Evolutionary conservation across 2,113 vertebrate species (phyloP), one percentile per base, ranked within the genome.

Genomic region (Oryzias woworae): DNA sequence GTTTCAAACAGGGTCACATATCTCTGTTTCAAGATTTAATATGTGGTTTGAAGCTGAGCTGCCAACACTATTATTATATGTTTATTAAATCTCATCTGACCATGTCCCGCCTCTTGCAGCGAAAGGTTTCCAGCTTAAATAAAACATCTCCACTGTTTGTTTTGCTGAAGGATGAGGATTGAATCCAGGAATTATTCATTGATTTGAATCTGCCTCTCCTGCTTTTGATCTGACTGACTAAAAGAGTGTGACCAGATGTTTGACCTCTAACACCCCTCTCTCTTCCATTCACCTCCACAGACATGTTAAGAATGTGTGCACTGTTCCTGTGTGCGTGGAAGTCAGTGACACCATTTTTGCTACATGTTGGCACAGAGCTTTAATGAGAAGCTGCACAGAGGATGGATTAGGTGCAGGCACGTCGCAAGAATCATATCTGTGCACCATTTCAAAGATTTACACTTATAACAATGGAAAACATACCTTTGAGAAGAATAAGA

Each of bases 401-500:
- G 10, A 36, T 12, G 36, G 12, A 10, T 10, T 36, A 36, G 5
- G 7, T 28, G 5, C 26, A 28, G 26, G 26, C 7, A 28, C 5
- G 26, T 28, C 26, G 5, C 7, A 5, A 36, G 36, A 36, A 36
- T 36, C 8, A 36, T 36, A 28, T 28, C 1, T 28, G 8, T 7
- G 31, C 31, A 12, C 36, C 8, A 36, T 36, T 36, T 36, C 2
- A 36, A 10, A 36, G 12, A 10, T 12, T 13, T 13, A 36, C 5
- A 28, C 31, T 14, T 17, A 46, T n/a, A 18, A 8, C 8, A 23
- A 17, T 87, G 8, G 7, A 36, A 28, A 10, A 36, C 36, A 36
- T 36, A 93, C 92, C 91, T 91, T 84, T 89, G 8, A 91, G 74
- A 15, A 92, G 83, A 59, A 92, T 58, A 56, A 89, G 64, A 69